phyloP scores from a whole-genome alignment of 1,140 invertebrate species.

The Dermatophagoides farinae region DNA sequence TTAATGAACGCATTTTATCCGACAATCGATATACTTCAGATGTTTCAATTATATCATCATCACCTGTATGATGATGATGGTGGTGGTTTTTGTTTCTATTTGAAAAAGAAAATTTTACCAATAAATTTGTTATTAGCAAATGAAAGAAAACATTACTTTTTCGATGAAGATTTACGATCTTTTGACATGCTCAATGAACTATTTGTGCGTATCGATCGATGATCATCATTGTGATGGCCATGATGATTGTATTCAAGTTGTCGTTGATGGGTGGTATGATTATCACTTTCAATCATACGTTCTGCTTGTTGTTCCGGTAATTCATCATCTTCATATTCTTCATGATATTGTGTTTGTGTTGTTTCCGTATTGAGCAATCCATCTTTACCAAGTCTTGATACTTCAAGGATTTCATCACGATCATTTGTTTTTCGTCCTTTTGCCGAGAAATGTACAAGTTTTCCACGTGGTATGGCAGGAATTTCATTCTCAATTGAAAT shows the following conservation, averaged over 20 bases:
- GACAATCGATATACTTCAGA: slow-evolving; percentile 3
- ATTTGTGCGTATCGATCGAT: background rate
- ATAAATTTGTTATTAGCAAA: slow-evolving; percentile 43
- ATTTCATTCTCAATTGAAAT: slow-evolving; percentile 10
- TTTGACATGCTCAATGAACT: background rate
- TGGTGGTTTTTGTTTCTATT: slow-evolving; percentile 30
- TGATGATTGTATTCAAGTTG: slow-evolving; percentile 30
- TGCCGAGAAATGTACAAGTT: slow-evolving; percentile 18
- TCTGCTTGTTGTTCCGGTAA: slow-evolving; percentile 38
- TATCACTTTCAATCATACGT: slow-evolving; percentile 25
- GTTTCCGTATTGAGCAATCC: slow-evolving; percentile 64
- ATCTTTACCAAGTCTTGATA: slow-evolving; percentile 31
- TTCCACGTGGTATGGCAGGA: slow-evolving; percentile 8
- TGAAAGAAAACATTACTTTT: slow-evolving; percentile 1
- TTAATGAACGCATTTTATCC: background rate
- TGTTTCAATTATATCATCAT: slow-evolving; percentile 15
- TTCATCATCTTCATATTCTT: slow-evolving; percentile 38
- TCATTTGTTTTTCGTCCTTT: slow-evolving; percentile 50
- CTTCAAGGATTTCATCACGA: slow-evolving; percentile 57
- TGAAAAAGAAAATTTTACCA: slow-evolving; percentile 37
- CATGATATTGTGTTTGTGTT: slow-evolving; percentile 28
- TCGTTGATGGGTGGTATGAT: slow-evolving; percentile 32
- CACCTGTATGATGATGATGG: slow-evolving; percentile 44
- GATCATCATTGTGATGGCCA: slow-evolving; percentile 40
- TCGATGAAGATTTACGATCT: background rate